Evolutionary conservation across 1,140 invertebrate genomes (phyloP).

Genomic region (Trichogramma pretiosum): DNA sequence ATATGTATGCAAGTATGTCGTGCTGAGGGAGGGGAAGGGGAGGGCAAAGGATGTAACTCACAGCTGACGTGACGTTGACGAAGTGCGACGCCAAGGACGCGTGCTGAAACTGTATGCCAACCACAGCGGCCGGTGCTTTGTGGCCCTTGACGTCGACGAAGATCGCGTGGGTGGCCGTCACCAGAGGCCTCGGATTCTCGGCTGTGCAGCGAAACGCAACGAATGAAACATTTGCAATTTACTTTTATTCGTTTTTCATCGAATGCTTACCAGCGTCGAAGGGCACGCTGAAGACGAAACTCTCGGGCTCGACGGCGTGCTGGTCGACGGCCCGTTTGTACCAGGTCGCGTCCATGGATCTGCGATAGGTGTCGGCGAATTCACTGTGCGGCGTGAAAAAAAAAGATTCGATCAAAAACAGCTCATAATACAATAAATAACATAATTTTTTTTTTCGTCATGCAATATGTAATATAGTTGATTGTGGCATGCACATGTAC

Average conservation of each 20-base stretch:
- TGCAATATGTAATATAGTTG: too few relatives aligned
- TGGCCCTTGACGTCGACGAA: slow-evolving; percentile 77
- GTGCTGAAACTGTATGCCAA: slow-evolving; percentile 79
- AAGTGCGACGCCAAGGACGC: slow-evolving; percentile 72
- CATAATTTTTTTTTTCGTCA: too few relatives aligned
- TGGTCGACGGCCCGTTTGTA: slow-evolving; percentile 89
- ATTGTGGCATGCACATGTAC: too few relatives aligned
- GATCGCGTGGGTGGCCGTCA: slow-evolving; percentile 83
- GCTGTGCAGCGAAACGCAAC: too few relatives aligned
- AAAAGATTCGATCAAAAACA: not conserved
- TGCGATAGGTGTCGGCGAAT: slow-evolving; percentile 71
- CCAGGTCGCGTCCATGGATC: slow-evolving; percentile 84
- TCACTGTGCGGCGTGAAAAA: slow-evolving; percentile 47
- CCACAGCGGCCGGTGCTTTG: slow-evolving; percentile 80
- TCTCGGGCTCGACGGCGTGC: slow-evolving; percentile 73
- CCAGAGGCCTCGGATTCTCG: slow-evolving; percentile 56
- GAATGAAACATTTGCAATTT: too few relatives aligned
- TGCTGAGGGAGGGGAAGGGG: not conserved
- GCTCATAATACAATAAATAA: not conserved
- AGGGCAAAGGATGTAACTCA: slow-evolving; percentile 38
- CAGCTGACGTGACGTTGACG: slow-evolving; percentile 74
- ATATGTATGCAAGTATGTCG: not conserved
- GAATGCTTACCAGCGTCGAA: slow-evolving; percentile 60
- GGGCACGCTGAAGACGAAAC: slow-evolving; percentile 87
- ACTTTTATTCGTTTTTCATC: not conserved